These are phyloP conservation scores for Penelope pileata DNA, from an alignment of 2,113 vertebrate genomes.

Conservation along the genomic window DNA sequence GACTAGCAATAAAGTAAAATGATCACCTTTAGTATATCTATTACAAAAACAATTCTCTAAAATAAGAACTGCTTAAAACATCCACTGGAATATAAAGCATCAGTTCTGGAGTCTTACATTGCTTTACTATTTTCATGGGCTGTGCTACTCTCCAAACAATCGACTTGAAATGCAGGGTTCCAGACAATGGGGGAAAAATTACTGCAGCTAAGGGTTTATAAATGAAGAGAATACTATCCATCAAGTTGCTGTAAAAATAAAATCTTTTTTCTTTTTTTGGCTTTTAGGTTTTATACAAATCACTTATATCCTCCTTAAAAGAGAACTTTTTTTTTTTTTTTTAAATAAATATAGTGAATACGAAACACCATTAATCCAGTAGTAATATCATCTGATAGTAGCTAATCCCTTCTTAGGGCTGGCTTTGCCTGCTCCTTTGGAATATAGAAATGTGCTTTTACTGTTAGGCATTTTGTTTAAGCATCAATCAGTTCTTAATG, in stretches of 20 bases:
- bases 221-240: constrained; percentile 33
- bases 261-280: constrained; percentile 42
- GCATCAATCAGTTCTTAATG: constrained; percentile 72
- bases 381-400: constrained; percentile 82
- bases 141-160: not conserved
- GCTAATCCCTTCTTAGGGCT: constrained; percentile 81
- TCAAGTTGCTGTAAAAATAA: not conserved
- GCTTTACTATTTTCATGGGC: not conserved
- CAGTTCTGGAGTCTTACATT: not conserved
- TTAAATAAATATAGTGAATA: constrained; percentile 73
- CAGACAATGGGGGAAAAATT: not conserved
- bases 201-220: constrained; percentile 50
- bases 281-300: constrained; percentile 69
- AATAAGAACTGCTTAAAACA: constrained; percentile 71
- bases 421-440: constrained; percentile 70
- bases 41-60: constrained; percentile 74
- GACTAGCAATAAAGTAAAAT: constrained; percentile 73
- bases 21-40: constrained; percentile 72
- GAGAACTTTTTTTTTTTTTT: constrained; percentile 6
- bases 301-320: constrained; percentile 71
- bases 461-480: constrained; percentile 75
- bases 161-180: constrained; percentile 26
- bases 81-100: constrained; percentile 28
- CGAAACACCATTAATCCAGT: constrained; percentile 78
- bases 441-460: constrained; percentile 75